Percentiles rank a stretch among this genome's conserved stretches.
Conservation (phyloP, 1,140 invertebrate genomes). For the Drosophila athabasca region DNA sequence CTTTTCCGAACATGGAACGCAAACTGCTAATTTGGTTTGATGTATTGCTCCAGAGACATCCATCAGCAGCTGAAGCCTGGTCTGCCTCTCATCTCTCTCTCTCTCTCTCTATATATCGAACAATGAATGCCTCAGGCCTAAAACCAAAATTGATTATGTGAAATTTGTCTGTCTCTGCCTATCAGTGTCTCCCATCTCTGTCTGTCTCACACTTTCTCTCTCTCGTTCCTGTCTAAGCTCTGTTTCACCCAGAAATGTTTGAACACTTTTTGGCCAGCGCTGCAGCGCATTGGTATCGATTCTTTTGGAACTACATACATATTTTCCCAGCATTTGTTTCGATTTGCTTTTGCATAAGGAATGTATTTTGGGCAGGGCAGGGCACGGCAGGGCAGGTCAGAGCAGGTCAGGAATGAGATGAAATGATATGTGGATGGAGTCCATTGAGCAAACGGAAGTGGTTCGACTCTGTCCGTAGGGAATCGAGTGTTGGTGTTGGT, state of each 20-base stretch:
- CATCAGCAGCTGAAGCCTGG: conserved; percentile 53
- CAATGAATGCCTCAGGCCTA: conserved; percentile 31
- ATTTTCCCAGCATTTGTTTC: conserved; percentile 39
- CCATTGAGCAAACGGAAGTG: conserved; percentile 8
- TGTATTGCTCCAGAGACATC: conserved; percentile 76
- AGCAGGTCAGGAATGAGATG: background rate
- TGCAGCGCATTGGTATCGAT: conserved; percentile 12
- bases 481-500: background rate
- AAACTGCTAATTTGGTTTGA: conserved; percentile 81
- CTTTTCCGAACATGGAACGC: conserved; percentile 43
- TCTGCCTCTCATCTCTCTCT: background rate
- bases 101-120: background rate
- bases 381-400: no score
- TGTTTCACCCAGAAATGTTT: conserved; percentile 23
- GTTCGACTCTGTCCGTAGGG: conserved; percentile 16
- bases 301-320: conserved; percentile 21
- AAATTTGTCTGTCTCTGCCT: conserved; percentile 45
- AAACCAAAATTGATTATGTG: conserved; percentile 70
- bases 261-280: conserved; percentile 9
- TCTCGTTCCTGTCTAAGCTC: background rate
- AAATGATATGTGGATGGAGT: background rate
- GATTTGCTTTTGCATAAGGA: conserved; percentile 29
- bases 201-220: background rate
- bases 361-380: background rate
- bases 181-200: conserved; percentile 9